Evolutionary conservation across 2,113 vertebrate species (phyloP).

Genomic region (Garra rufa): DNA sequence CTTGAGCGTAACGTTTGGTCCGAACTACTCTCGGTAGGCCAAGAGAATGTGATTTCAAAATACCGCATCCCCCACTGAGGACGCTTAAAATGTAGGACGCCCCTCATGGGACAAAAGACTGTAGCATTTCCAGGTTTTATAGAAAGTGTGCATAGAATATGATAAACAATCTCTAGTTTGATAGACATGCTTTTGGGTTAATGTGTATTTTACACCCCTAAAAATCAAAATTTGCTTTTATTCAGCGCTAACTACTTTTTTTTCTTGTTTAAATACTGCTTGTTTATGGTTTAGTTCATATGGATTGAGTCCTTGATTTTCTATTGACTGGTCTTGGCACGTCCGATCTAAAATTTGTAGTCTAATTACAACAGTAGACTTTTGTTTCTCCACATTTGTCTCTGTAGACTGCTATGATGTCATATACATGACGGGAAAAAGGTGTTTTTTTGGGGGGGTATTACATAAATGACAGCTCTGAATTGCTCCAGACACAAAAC

Average conservation of each 20-base stretch:
- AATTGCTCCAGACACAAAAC: slow-evolving; percentile 68
- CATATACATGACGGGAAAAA: slow-evolving; percentile 41
- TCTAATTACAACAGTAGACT: background rate
- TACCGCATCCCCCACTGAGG: slow-evolving; percentile 4
- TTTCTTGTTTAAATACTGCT: background rate
- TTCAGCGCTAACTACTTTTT: background rate
- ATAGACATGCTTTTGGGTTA: background rate
- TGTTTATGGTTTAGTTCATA: background rate
- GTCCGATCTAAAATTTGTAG: background rate
- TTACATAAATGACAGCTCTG: slow-evolving; percentile 60
- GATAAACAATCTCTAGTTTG: background rate
- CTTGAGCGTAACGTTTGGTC: background rate
- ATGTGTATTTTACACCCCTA: too few species aligned
- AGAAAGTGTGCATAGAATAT: background rate
- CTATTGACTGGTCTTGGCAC: background rate
- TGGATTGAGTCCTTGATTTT: background rate
- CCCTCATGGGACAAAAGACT: background rate
- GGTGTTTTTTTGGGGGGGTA: slow-evolving; percentile 7
- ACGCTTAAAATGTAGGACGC: slow-evolving; percentile 10
- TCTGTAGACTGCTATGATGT: slow-evolving; percentile 47
- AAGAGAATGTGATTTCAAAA: slow-evolving; percentile 27
- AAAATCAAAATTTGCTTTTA: background rate
- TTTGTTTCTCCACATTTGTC: background rate
- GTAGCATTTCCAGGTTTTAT: background rate
- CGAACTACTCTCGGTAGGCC: background rate